Percentiles rank a stretch among this genome's conserved stretches.
These are phyloP conservation scores for Turdus rufiventris DNA, from an alignment of 2,113 vertebrate species.

Conservation along the genomic window DNA sequence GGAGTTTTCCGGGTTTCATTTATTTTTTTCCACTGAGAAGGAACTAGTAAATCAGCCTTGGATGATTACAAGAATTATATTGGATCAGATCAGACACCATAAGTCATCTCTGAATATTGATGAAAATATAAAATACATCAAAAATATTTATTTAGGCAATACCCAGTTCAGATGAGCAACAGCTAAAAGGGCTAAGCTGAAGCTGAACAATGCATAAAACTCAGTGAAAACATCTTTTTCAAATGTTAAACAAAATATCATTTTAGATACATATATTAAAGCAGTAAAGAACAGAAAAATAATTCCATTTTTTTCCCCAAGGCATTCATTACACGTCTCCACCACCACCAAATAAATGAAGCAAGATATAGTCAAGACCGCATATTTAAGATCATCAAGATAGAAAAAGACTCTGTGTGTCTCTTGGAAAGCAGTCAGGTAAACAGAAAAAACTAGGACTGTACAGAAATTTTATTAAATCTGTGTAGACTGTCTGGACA, in stretches of 20 bases:
- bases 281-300: neutral
- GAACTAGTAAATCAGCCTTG: neutral
- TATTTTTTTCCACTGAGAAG: neutral
- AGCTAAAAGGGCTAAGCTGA: neutral
- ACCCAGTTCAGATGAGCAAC: neutral
- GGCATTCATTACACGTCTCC: neutral
- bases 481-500: neutral
- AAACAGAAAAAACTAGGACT: neutral
- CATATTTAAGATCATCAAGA: neutral
- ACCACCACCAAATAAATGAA: neutral
- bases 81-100: neutral
- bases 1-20: neutral
- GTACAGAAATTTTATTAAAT: neutral
- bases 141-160: neutral
- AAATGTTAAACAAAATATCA: neutral
- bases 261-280: neutral
- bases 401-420: neutral
- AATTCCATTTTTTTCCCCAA: neutral
- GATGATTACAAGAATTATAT: neutral
- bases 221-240: neutral
- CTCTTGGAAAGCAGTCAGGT: neutral
- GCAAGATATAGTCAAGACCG: neutral
- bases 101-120: neutral
- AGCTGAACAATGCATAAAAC: neutral
- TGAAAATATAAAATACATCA: neutral